A percentile compares a stretch with the other conserved stretches of the same genome.
phyloP scores from a whole-genome alignment of 2,113 vertebrate genomes.

The Benitochromis conjunctus region DNA sequence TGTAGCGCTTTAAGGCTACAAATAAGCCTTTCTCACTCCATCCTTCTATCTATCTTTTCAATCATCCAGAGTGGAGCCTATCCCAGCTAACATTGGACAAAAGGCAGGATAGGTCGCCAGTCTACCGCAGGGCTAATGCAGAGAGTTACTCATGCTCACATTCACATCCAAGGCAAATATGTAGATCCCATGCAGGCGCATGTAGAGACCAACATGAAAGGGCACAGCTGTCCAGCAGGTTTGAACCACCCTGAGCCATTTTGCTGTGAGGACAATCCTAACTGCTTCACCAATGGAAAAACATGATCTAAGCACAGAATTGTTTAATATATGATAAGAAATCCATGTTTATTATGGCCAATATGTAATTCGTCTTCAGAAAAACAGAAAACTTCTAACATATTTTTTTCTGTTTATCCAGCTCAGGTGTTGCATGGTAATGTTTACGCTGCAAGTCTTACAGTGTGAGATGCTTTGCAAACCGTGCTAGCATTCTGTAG shows the following conservation, averaged over 20 bases:
- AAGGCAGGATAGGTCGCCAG: neutral
- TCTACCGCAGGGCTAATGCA: neutral
- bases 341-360: neutral
- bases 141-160: neutral
- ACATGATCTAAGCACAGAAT: neutral
- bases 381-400: neutral
- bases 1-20: neutral
- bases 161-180: neutral
- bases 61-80: neutral
- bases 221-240: neutral
- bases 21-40: neutral
- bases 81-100: neutral
- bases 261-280: neutral
- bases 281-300: neutral
- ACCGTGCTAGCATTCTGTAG: neutral
- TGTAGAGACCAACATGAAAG: neutral
- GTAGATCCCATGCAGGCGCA: neutral
- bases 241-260: neutral
- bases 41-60: neutral
- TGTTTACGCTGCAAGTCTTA: neutral
- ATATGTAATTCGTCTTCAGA: accelerated
- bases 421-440: neutral
- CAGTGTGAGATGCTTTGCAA: neutral
- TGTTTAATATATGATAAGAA: neutral
- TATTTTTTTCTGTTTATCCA: neutral